phyloP scores from a whole-genome alignment of 2,888 invertebrate species.

The Rhagonycha lutea region DNA sequence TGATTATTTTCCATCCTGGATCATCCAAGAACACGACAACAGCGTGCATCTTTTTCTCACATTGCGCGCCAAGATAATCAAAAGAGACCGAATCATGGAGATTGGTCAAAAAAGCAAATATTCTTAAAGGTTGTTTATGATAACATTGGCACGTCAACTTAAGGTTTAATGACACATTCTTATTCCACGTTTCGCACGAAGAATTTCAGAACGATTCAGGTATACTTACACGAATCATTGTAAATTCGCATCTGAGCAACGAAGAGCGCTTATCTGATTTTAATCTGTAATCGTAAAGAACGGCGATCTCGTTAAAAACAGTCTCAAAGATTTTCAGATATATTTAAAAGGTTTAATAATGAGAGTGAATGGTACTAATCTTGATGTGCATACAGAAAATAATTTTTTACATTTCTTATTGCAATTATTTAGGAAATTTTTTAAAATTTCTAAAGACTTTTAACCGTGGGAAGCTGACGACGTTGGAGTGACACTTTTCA shows the following conservation, averaged over 20 bases:
- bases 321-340: conserved; percentile 2
- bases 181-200: conserved; percentile 49
- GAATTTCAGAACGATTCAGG: conserved; percentile 35
- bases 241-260: conserved; percentile 29
- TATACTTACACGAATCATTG: conserved; percentile 28
- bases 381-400: conserved; percentile 4
- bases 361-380: conserved; percentile 4
- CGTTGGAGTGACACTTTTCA: background rate
- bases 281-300: conserved; percentile 25
- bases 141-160: conserved; percentile 47
- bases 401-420: background rate
- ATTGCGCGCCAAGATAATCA: background rate
- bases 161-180: conserved; percentile 50
- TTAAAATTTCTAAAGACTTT: background rate
- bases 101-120: conserved; percentile 26
- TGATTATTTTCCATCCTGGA: conserved; percentile 13
- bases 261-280: conserved; percentile 25
- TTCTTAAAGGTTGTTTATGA: conserved; percentile 38
- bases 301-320: conserved; percentile 22
- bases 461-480: background rate
- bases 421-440: background rate
- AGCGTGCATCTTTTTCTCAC: background rate
- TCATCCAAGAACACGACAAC: background rate
- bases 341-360: conserved; percentile 9
- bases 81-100: conserved; percentile 9